phyloP scores from a whole-genome alignment of 2,888 invertebrate species.

The Enoplolaimus lenunculus region DNA sequence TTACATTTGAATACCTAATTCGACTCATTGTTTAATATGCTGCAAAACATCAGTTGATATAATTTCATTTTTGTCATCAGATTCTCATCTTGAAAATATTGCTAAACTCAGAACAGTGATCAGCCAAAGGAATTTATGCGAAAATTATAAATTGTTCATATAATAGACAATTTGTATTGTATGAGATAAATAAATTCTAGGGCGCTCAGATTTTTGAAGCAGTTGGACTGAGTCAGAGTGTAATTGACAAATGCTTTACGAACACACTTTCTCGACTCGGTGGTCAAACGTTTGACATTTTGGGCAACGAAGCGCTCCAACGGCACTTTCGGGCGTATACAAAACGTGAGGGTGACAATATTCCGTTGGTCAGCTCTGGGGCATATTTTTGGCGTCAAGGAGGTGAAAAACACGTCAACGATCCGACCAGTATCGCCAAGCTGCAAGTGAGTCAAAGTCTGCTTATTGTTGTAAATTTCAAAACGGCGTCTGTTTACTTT shows the following conservation, averaged over 20 bases:
- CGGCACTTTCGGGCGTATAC: conserved; percentile 26
- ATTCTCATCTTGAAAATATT: no score
- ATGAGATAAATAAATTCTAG: no score
- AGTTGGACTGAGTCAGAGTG: conserved; percentile 78
- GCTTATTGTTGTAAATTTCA: no score
- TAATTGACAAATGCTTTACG: conserved; percentile 82
- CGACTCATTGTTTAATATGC: no score
- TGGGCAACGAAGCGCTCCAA: conserved; percentile 57
- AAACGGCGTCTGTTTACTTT: no score
- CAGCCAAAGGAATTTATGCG: no score
- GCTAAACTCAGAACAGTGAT: no score
- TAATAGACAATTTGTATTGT: no score
- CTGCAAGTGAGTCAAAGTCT: conserved; percentile 55
- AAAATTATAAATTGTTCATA: no score
- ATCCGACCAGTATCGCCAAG: conserved; percentile 67
- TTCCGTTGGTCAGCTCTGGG: conserved; percentile 71
- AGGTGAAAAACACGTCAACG: conserved; percentile 94
- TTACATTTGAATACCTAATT: no score
- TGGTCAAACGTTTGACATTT: conserved; percentile 73
- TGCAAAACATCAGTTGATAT: no score
- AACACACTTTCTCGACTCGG: conserved; percentile 60
- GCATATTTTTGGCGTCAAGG: conserved; percentile 76
- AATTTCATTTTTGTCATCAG: no score
- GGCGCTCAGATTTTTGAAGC: conserved; percentile 99
- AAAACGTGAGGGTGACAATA: conserved; percentile 50